Conservation (phyloP, 37 sponge, comb jelly and placozoan genomes). For the Tethya wilhelma region DNA sequence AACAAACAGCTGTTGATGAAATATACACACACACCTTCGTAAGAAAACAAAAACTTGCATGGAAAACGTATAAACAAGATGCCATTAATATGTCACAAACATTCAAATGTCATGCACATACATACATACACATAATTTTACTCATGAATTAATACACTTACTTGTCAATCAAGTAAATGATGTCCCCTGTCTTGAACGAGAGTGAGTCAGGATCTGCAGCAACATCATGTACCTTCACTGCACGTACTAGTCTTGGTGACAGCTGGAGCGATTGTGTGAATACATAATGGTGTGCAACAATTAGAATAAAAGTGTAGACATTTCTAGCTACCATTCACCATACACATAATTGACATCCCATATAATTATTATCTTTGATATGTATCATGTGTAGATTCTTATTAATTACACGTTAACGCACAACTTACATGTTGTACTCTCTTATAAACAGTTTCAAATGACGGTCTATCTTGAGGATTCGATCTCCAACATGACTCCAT, state of each 20-base stretch:
- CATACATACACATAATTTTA: no score
- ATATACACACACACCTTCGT: no score
- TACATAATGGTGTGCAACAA: neutral
- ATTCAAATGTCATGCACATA: no score
- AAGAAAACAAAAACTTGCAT: no score
- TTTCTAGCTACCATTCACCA: neutral
- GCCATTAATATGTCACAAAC: no score
- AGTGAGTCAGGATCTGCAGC: conserved; percentile 18
- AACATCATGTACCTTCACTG: conserved; percentile 17
- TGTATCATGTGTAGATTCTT: no score
- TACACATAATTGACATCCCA: neutral
- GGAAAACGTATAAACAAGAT: no score
- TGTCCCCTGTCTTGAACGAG: conserved; percentile 37
- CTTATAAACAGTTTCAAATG: conserved; percentile 21
- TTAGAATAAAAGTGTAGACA: neutral
- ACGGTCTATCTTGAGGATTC: conserved; percentile 45
- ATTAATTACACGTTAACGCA: no score
- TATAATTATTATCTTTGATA: no score
- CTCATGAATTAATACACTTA: no score
- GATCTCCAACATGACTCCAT: conserved; percentile 55
- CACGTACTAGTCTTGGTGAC: conserved; percentile 24
- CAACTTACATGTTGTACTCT: conserved; percentile 29
- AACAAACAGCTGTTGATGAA: no score
- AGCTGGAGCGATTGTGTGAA: neutral
- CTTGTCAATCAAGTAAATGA: conserved; percentile 50